Evolutionary conservation across 2,113 vertebrate species (phyloP), one percentile per base, ranked within the genome.

Genomic region (Poecile atricapillus): DNA sequence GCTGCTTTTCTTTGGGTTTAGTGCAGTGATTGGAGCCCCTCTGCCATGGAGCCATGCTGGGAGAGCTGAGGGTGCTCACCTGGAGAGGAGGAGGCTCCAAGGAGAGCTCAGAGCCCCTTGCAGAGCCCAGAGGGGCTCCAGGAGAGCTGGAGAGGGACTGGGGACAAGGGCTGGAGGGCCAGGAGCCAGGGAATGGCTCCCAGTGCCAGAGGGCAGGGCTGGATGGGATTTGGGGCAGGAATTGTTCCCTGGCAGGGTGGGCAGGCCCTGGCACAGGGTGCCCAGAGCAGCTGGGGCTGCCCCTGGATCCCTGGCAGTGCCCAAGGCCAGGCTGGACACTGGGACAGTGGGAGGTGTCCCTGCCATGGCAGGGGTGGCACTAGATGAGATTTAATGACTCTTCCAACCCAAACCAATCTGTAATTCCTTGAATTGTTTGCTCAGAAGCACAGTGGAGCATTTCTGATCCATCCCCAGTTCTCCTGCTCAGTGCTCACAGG

Each of bases 301-400:
- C n/a, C 65, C 65, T 85, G 83, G 16, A 71, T 71, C 85, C 65
- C 75, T 71, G 75, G 67, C 7, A 71, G 49, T 64, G 85, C 5
- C 49, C 67, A 12, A 46, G 74, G 55, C 55, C 55, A n/a, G 39
- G 74, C 0, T 62, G 63, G 15, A 4, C 0, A 3, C 56, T 71
- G 75, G 85, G 14, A 12, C 4, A 18, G 18, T 22, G 50, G n/a
- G 0, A 56, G 28, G 44, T 52, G 60, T 89, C 52, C 33, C 59
- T 44, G 59, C 50, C 37, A 13, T 28, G 33, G 27, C 59, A 58
- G 31, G 31, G 18, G 5, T 13, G 35, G 13, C 0, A 39, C 4
- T 10, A n/a, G 16, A 1, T n/a, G 33, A 1, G 15, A 0, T 46
- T 82, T 53, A 6, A 5, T 1, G 20, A 15, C 33, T 5, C 39